A percentile compares a stretch with the other conserved stretches of the same genome.
Evolutionary conservation across 2,797 vertebrate species (phyloP).

Genomic region (Chanos chanos): DNA sequence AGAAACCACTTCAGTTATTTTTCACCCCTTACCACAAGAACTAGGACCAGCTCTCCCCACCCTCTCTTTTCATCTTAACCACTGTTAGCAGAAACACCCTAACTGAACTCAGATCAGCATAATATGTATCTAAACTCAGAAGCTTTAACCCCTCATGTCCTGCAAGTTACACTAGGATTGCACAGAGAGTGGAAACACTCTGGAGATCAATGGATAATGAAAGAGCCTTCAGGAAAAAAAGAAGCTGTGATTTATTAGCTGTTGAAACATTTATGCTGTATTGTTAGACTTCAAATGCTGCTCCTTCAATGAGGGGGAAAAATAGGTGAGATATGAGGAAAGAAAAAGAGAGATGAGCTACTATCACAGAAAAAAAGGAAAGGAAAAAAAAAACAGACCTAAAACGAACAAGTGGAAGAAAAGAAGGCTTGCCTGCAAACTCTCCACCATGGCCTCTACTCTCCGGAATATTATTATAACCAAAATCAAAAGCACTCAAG

Average conservation of each 20-base stretch:
- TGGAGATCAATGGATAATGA: slow-evolving; percentile 60
- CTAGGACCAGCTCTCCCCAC: background rate
- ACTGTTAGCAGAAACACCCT: too few species aligned
- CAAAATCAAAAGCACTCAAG: slow-evolving; percentile 56
- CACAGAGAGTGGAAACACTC: slow-evolving; percentile 44
- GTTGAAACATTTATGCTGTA: slow-evolving; percentile 54
- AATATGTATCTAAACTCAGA: slow-evolving; percentile 21
- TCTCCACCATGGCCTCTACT: slow-evolving; percentile 36
- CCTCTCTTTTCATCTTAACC: background rate
- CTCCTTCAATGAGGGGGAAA: slow-evolving; percentile 42
- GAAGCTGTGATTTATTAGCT: slow-evolving; percentile 63
- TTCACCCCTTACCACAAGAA: too few species aligned
- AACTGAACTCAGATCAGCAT: too few species aligned
- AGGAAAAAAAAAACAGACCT: background rate
- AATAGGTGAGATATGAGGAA: slow-evolving; percentile 50
- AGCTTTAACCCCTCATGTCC: slow-evolving; percentile 44
- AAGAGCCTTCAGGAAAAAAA: slow-evolving; percentile 50
- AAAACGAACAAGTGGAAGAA: slow-evolving; percentile 12
- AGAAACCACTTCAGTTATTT: too few species aligned
- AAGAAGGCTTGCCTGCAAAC: slow-evolving; percentile 36
- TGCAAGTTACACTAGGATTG: slow-evolving; percentile 48
- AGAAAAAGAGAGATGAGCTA: slow-evolving; percentile 46
- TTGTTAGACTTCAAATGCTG: slow-evolving; percentile 34
- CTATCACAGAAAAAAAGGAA: slow-evolving; percentile 25
- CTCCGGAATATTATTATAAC: slow-evolving; percentile 53